phyloP scores from a whole-genome alignment of 92 coral and sea anemone genomes.

The Parazoanthus swiftii region DNA sequence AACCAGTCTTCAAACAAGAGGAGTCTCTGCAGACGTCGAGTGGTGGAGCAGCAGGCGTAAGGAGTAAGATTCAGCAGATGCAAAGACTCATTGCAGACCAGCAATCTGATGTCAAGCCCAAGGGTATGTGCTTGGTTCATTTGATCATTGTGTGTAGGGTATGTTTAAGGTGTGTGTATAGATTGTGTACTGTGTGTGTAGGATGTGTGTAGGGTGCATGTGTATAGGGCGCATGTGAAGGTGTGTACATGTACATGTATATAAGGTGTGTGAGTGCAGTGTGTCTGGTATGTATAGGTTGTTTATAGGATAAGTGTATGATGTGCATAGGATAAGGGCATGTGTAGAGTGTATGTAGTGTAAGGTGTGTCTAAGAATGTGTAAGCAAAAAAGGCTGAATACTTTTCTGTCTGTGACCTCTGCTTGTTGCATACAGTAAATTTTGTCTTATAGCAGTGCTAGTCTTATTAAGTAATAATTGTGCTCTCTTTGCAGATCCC shows the following conservation, averaged over 20 bases:
- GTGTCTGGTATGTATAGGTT: no score
- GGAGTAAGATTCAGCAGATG: slow-evolving; percentile 70
- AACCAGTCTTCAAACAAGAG: slow-evolving; percentile 42
- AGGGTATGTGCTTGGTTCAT: neutral
- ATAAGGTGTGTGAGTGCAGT: no score
- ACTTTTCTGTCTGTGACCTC: neutral
- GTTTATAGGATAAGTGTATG: neutral
- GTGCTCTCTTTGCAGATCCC: slow-evolving; percentile 4
- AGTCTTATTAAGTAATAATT: neutral
- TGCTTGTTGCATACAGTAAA: neutral
- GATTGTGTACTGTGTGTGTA: no score
- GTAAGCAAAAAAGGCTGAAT: no score
- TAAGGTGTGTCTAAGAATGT: no score
- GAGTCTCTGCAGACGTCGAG: slow-evolving; percentile 35
- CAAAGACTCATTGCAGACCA: slow-evolving; percentile 71
- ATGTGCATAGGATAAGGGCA: neutral
- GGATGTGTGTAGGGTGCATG: neutral
- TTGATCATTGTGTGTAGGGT: neutral
- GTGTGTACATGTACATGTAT: no score
- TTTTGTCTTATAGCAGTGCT: neutral
- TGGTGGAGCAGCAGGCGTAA: slow-evolving; percentile 61
- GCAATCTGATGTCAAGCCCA: slow-evolving; percentile 48
- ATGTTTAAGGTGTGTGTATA: no score
- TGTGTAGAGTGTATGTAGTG: neutral
- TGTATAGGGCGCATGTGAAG: neutral